These are phyloP conservation scores for Phallusia fumigata DNA, from an alignment of 23 tunicate genomes.

Conservation along the genomic window DNA sequence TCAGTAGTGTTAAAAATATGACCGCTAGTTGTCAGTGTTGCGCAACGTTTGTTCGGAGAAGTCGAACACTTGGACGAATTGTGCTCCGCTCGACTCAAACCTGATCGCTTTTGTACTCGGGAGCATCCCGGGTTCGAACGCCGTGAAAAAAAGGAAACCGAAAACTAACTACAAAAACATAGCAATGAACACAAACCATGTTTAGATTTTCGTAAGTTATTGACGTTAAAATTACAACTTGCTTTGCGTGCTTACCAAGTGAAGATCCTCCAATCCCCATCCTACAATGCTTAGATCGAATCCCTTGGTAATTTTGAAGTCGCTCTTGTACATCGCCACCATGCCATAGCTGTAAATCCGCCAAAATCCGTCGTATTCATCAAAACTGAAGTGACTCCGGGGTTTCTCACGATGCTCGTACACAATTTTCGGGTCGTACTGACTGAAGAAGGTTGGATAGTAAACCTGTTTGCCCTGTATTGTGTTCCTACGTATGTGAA, in stretches of 20 bases:
- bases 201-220: too few relatives aligned
- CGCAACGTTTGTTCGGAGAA: too few relatives aligned
- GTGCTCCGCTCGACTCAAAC: too few relatives aligned
- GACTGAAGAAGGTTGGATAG: constrained; percentile 76
- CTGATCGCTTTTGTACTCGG: too few relatives aligned
- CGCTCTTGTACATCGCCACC: constrained; percentile 86
- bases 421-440: constrained; percentile 51
- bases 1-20: background rate
- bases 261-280: constrained; percentile 91
- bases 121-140: too few relatives aligned
- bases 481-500: constrained; percentile 50
- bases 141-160: background rate
- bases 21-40: background rate
- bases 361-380: constrained; percentile 62
- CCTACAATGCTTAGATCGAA: constrained; percentile 65
- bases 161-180: too few relatives aligned
- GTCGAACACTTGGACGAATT: too few relatives aligned
- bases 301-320: constrained; percentile 67
- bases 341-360: constrained; percentile 85
- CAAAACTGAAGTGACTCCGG: constrained; percentile 5
- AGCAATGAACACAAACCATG: too few relatives aligned
- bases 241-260: constrained; percentile 56
- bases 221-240: too few relatives aligned
- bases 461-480: constrained; percentile 55
- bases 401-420: constrained; percentile 11